Evolutionary conservation across 2,888 invertebrate genomes (phyloP).

Genomic region (Corbicula japonica): DNA sequence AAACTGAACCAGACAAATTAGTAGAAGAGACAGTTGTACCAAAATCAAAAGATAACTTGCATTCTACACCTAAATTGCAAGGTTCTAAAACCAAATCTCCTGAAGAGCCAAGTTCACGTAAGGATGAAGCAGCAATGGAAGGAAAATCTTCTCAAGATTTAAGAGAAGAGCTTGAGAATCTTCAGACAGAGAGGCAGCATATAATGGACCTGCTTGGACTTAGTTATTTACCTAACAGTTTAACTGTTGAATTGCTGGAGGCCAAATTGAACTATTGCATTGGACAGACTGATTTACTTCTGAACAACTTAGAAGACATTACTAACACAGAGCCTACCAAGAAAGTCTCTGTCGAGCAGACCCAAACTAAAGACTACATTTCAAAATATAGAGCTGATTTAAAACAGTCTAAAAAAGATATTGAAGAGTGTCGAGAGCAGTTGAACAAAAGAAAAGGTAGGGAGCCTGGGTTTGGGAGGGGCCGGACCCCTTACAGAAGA

Average conservation of each 20-base stretch:
- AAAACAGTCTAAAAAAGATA: conserved; percentile 80
- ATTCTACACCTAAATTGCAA: background rate
- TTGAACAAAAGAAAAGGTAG: conserved; percentile 72
- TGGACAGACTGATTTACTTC: conserved; percentile 86
- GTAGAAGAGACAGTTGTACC: conserved; percentile 12
- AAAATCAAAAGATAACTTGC: background rate
- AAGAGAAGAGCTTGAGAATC: conserved; percentile 81
- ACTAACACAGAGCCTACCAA: conserved; percentile 45
- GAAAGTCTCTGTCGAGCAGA: conserved; percentile 48
- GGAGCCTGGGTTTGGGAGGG: conserved; percentile 66
- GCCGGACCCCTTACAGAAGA: conserved; percentile 73
- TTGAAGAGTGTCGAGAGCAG: conserved; percentile 78
- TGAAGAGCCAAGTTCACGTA: background rate
- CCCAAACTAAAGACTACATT: conserved; percentile 78
- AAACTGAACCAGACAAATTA: conserved; percentile 70
- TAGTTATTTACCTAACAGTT: conserved; percentile 84
- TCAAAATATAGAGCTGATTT: conserved; percentile 79
- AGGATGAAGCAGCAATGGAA: conserved; percentile 14
- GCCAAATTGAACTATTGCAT: conserved; percentile 86
- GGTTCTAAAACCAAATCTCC: background rate
- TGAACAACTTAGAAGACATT: conserved; percentile 82
- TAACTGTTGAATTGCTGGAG: conserved; percentile 86
- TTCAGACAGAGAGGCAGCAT: conserved; percentile 82
- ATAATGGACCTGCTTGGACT: conserved; percentile 84
- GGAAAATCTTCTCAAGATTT: conserved; percentile 55